phyloP scores from a whole-genome alignment of 2,113 vertebrate genomes.

The Chionis minor region DNA sequence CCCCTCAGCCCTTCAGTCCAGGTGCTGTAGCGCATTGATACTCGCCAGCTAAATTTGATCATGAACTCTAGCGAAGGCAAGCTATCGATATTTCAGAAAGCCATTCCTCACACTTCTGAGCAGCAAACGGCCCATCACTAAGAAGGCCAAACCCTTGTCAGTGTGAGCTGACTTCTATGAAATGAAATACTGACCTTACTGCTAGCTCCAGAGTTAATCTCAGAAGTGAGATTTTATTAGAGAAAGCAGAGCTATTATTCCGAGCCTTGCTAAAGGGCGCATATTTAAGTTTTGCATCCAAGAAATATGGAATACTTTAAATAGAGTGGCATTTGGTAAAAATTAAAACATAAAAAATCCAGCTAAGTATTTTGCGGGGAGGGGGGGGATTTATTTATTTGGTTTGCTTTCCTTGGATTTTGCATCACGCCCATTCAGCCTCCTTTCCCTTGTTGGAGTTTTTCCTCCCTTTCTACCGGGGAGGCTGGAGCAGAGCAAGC shows the following conservation, averaged over 20 bases:
- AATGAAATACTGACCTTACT: conserved; percentile 20
- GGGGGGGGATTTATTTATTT: not conserved
- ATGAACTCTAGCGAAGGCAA: not conserved
- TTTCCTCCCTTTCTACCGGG: not conserved
- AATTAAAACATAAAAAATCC: not conserved
- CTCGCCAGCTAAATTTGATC: conserved; percentile 2
- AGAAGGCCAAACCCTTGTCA: conserved; percentile 36
- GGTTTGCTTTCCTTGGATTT: not conserved
- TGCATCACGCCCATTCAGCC: rapidly evolving
- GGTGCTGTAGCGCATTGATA: not conserved
- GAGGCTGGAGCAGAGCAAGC: not conserved
- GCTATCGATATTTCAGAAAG: conserved; percentile 41
- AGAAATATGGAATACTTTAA: not conserved
- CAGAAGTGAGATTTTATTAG: conserved; percentile 9
- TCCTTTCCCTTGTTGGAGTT: not conserved
- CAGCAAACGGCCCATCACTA: conserved; percentile 54
- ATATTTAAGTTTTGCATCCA: not conserved
- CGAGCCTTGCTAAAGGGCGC: not conserved
- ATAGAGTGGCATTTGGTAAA: not conserved
- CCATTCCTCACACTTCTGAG: conserved; percentile 53
- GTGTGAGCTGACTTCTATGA: not conserved
- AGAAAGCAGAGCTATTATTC: not conserved
- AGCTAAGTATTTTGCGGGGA: not conserved
- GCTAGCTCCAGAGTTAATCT: conserved; percentile 13
- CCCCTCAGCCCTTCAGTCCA: not conserved